A percentile compares a stretch with the other conserved stretches of the same genome.
Evolutionary conservation across 2,113 vertebrate species (phyloP).

Genomic region (Cranoglanis bouderius): DNA sequence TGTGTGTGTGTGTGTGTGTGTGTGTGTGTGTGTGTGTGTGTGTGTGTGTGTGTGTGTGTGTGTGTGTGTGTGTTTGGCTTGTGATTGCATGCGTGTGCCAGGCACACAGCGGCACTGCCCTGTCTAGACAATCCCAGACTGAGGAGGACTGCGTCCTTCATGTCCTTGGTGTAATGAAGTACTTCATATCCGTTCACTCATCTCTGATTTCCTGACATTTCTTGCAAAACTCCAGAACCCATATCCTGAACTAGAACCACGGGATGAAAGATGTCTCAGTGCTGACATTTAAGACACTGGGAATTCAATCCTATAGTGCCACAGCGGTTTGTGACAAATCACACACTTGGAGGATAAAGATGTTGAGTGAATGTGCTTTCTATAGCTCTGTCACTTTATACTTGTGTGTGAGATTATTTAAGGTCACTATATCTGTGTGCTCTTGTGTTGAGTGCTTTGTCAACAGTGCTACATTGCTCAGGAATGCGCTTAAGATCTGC

Average conservation of each 20-base stretch:
- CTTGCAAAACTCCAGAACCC: slow-evolving; percentile 17
- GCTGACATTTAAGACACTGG: slow-evolving; percentile 9
- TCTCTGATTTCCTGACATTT: slow-evolving; percentile 33
- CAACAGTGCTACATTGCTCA: not conserved
- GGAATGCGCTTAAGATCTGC: slow-evolving; percentile 25
- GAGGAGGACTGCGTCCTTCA: not conserved
- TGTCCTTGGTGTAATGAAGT: slow-evolving; percentile 26
- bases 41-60: slow-evolving; percentile 4
- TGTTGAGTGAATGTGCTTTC: not conserved
- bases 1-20: slow-evolving; percentile 2
- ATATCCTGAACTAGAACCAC: slow-evolving; percentile 19
- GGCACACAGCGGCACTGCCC: not conserved
- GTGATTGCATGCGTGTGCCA: slow-evolving; percentile 24
- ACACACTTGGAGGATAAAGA: not conserved
- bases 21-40: not conserved
- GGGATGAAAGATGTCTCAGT: slow-evolving; percentile 1
- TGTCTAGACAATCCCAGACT: not conserved
- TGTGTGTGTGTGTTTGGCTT: not conserved
- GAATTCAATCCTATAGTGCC: not conserved
- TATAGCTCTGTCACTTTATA: not conserved
- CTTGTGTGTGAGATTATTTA: not conserved
- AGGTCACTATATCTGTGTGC: slow-evolving; percentile 1
- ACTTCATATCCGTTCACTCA: slow-evolving; percentile 26
- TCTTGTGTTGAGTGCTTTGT: slow-evolving; percentile 31
- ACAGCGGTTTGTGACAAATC: not conserved